Percentiles rank a stretch among this genome's conserved stretches.
Evolutionary conservation across 37 sponge, comb jelly and placozoan genomes (phyloP).

Genomic region (Mnemiopsis leidyi): DNA sequence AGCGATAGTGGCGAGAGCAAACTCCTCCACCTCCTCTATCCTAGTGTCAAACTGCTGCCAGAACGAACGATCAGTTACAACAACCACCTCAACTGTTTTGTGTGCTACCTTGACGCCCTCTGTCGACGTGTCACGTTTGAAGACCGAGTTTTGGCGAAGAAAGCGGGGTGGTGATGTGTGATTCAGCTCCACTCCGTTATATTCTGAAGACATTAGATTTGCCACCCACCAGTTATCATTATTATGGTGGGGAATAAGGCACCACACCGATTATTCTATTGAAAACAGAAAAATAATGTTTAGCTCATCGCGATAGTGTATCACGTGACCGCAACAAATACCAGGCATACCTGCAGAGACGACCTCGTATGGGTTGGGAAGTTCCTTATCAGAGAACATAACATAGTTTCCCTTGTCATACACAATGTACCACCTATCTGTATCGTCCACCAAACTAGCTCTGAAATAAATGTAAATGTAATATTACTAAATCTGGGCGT

Average conservation of each 20-base stretch:
- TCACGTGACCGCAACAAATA: too few species aligned
- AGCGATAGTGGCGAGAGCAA: constrained; percentile 12
- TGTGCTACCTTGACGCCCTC: background rate
- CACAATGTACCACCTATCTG: background rate
- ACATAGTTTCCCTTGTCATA: constrained; percentile 7
- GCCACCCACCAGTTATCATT: too few species aligned
- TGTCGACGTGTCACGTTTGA: background rate
- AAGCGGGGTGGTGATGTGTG: background rate
- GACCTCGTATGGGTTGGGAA: background rate
- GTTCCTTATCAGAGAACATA: background rate
- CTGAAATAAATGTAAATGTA: background rate
- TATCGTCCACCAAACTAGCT: background rate
- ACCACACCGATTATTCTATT: too few species aligned
- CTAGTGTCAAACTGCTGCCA: background rate
- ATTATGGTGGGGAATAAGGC: too few species aligned
- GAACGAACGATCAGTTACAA: constrained; percentile 10
- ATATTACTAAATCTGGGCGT: too few species aligned
- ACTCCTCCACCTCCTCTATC: background rate
- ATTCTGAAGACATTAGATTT: background rate
- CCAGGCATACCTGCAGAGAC: background rate
- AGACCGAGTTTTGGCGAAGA: background rate
- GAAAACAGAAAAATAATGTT: too few species aligned
- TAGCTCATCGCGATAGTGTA: too few species aligned
- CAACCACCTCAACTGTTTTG: constrained; percentile 20
- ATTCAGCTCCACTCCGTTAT: background rate